Percentiles rank a stretch among this genome's conserved stretches.
Conservation (phyloP, 2,888 invertebrate genomes). For the Spialia ferax region DNA sequence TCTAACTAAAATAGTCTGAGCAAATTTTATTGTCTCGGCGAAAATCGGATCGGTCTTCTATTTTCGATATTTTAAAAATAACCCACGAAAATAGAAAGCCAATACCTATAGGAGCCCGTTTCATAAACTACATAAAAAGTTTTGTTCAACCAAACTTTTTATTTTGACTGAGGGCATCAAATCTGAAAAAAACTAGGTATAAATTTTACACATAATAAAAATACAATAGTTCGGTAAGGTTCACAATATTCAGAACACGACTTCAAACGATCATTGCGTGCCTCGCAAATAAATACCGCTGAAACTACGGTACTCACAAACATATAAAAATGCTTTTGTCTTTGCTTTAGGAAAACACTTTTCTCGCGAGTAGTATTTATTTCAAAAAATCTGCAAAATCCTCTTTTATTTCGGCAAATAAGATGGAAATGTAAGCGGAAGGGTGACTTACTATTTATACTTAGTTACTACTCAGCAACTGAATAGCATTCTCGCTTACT, state of each 20-base stretch:
- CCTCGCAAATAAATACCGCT: conserved; percentile 28
- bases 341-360: neutral
- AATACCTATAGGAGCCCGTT: too few species aligned
- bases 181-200: too few species aligned
- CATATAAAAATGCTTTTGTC: neutral
- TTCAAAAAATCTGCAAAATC: neutral
- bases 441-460: neutral
- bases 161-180: too few species aligned
- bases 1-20: conserved; percentile 16
- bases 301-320: neutral
- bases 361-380: neutral
- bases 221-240: neutral
- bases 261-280: conserved; percentile 2
- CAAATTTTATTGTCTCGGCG: neutral
- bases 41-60: too few species aligned
- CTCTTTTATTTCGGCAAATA: neutral
- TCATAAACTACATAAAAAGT: too few species aligned
- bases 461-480: too few species aligned
- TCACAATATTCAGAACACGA: conserved; percentile 25
- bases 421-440: neutral
- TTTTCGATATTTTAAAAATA: too few species aligned
- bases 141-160: too few species aligned
- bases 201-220: neutral
- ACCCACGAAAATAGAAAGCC: too few species aligned
- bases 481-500: too few species aligned